phyloP scores from a whole-genome alignment of 1,140 invertebrate genomes.

The Aricia agestis region DNA sequence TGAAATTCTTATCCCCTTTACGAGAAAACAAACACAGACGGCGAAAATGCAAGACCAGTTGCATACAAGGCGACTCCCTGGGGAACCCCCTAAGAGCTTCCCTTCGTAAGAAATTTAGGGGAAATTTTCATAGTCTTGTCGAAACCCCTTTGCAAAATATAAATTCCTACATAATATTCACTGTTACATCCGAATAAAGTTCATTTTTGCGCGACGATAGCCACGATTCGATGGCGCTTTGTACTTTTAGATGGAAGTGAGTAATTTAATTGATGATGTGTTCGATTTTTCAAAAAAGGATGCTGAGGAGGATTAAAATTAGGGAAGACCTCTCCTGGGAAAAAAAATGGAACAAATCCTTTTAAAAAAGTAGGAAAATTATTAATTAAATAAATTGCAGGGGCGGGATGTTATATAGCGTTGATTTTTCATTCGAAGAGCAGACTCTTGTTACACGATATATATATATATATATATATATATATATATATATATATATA shows the following conservation, averaged over 20 bases:
- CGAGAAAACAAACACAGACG: constrained; percentile 50
- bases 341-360: background rate
- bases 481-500: no score
- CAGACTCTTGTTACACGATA: no score
- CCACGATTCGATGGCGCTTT: constrained; percentile 23
- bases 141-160: constrained; percentile 25
- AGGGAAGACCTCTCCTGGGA: constrained; percentile 2
- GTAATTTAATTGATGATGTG: constrained; percentile 71
- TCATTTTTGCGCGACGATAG: constrained; percentile 25
- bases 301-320: constrained; percentile 48
- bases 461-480: no score
- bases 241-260: constrained; percentile 48
- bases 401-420: background rate
- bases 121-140: constrained; percentile 40
- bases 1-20: constrained; percentile 43
- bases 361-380: background rate
- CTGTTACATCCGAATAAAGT: constrained; percentile 25
- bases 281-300: constrained; percentile 53
- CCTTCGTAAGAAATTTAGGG: constrained; percentile 51
- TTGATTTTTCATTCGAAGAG: background rate
- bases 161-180: constrained; percentile 17
- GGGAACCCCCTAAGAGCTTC: constrained; percentile 40
- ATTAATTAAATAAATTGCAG: constrained; percentile 4
- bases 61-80: constrained; percentile 47
- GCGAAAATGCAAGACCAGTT: constrained; percentile 47